These are phyloP conservation scores for Ostrea denselamellosa DNA, from an alignment of 1,140 invertebrate species.

Conservation along the genomic window DNA sequence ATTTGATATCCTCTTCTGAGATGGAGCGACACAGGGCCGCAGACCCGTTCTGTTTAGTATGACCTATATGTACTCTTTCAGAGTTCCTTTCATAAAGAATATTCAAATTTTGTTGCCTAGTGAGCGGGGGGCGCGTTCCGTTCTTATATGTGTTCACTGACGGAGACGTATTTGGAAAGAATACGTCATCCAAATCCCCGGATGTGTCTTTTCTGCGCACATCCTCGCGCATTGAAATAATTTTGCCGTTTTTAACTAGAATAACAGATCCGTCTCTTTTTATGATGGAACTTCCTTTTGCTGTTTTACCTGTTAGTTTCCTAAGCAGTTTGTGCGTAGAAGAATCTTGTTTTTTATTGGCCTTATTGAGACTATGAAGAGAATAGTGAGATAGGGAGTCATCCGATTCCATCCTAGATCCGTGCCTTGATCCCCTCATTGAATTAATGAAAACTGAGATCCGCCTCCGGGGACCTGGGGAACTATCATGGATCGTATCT, in stretches of 20 bases:
- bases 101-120: not conserved
- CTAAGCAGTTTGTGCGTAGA: slow-evolving; percentile 54
- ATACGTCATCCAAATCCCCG: slow-evolving; percentile 53
- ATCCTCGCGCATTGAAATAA: slow-evolving; percentile 69
- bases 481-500: slow-evolving; percentile 58
- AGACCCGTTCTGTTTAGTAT: not conserved
- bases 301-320: slow-evolving; percentile 61
- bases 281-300: slow-evolving; percentile 70
- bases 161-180: slow-evolving; percentile 43
- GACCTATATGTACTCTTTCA: not conserved
- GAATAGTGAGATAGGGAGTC: slow-evolving; percentile 38
- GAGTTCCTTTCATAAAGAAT: slow-evolving; percentile 15
- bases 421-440: slow-evolving; percentile 46
- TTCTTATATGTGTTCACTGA: not conserved
- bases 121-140: not conserved
- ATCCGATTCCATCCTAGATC: slow-evolving; percentile 50
- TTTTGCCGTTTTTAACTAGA: slow-evolving; percentile 74
- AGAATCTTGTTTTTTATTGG: slow-evolving; percentile 38
- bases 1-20: slow-evolving; percentile 16
- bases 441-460: slow-evolving; percentile 53
- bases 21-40: slow-evolving; percentile 22
- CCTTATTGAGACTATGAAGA: slow-evolving; percentile 32
- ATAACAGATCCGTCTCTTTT: slow-evolving; percentile 71
- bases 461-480: slow-evolving; percentile 48
- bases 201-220: slow-evolving; percentile 45